These are phyloP conservation scores for Cataglyphis hispanica DNA, from an alignment of 1,140 invertebrate genomes.

Conservation along the genomic window DNA sequence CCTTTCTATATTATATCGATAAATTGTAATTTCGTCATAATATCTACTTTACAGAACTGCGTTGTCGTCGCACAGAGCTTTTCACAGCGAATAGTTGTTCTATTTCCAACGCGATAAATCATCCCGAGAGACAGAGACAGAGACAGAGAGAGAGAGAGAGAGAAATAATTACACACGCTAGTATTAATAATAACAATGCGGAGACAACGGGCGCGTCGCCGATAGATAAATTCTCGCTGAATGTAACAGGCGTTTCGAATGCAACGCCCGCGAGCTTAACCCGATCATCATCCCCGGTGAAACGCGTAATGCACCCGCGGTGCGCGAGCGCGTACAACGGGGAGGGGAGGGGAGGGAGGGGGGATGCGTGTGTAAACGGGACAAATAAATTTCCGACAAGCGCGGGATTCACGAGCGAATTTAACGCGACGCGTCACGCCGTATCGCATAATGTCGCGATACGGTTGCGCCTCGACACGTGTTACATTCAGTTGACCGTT, in stretches of 20 bases:
- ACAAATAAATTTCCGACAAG: constrained; percentile 63
- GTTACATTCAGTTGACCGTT: constrained; percentile 19
- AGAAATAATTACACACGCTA: constrained; percentile 10
- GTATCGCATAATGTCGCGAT: constrained; percentile 54
- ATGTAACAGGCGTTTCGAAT: constrained; percentile 36
- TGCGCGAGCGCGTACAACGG: constrained; percentile 37
- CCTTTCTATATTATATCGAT: not conserved
- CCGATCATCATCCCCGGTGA: constrained; percentile 41
- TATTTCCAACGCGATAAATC: constrained; percentile 33
- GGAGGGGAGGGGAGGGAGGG: too few relatives aligned
- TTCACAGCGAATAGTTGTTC: not conserved
- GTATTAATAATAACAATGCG: constrained; percentile 51
- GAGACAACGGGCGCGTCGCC: constrained; percentile 35
- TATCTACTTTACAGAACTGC: not conserved
- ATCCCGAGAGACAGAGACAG: not conserved
- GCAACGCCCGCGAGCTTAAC: constrained; percentile 48
- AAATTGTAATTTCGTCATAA: not conserved
- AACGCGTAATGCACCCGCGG: constrained; percentile 42
- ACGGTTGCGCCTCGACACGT: constrained; percentile 42
- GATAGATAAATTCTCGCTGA: constrained; percentile 56
- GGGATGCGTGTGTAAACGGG: constrained; percentile 41
- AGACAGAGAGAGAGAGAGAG: not conserved
- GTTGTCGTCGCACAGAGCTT: not conserved
- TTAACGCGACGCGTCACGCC: constrained; percentile 57
- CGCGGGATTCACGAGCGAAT: constrained; percentile 49